Percentiles rank a stretch among this genome's conserved stretches.
phyloP scores from a whole-genome alignment of 2,888 invertebrate species.

The Napeogenes inachia region DNA sequence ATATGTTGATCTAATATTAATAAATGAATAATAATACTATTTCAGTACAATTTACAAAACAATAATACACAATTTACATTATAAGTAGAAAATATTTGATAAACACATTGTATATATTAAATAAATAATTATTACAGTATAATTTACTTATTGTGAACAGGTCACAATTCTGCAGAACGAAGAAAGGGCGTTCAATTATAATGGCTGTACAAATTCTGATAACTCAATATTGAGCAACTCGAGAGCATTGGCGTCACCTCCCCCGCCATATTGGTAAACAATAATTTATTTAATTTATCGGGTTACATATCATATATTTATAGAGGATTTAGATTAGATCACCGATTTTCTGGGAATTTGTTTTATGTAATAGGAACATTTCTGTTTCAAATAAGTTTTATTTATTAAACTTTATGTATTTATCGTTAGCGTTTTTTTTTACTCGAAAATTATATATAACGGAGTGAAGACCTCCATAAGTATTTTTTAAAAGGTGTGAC shows the following conservation, averaged over 20 bases:
- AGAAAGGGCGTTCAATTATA: conserved; percentile 63
- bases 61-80: background rate
- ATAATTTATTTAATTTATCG: conserved; percentile 1
- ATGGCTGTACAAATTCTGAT: conserved; percentile 58
- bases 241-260: conserved; percentile 47
- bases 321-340: too few species aligned
- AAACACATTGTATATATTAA: background rate
- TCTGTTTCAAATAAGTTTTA: too few species aligned
- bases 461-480: too few species aligned
- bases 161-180: conserved; percentile 67
- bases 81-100: background rate
- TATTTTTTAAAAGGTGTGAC: too few species aligned
- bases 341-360: too few species aligned
- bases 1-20: too few species aligned
- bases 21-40: too few species aligned
- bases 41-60: too few species aligned
- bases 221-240: conserved; percentile 53
- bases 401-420: background rate
- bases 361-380: too few species aligned
- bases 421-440: background rate
- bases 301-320: too few species aligned
- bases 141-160: conserved; percentile 34
- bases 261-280: conserved; percentile 63
- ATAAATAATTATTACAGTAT: background rate
- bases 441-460: conserved; percentile 10